phyloP scores from a whole-genome alignment of 1,140 invertebrate genomes.

The Pararge aegeria region DNA sequence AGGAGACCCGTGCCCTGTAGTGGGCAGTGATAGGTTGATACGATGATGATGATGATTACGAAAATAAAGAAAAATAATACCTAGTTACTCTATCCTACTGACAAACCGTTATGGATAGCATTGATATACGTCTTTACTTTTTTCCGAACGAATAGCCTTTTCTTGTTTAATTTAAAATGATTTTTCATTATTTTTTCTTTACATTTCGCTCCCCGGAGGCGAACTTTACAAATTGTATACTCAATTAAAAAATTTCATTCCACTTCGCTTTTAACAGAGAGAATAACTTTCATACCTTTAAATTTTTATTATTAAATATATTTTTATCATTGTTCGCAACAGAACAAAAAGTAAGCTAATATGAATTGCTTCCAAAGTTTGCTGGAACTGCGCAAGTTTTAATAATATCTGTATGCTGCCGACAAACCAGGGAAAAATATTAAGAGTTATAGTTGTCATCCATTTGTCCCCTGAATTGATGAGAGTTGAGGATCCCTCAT shows the following conservation, averaged over 20 bases:
- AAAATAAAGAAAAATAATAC: too few relatives aligned
- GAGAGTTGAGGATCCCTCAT: conserved; percentile 9
- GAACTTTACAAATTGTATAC: neutral
- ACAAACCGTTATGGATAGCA: neutral
- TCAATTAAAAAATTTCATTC: too few relatives aligned
- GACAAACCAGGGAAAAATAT: neutral
- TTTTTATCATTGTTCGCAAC: too few relatives aligned
- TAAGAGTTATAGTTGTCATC: conserved; percentile 14
- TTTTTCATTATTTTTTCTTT: neutral
- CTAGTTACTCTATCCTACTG: too few relatives aligned
- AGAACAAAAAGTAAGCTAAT: neutral
- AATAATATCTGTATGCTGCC: neutral
- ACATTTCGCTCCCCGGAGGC: neutral
- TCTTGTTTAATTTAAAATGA: neutral
- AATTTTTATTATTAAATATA: neutral
- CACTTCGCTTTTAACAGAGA: neutral
- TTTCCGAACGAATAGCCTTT: neutral
- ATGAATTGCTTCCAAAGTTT: neutral
- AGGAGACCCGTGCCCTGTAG: too few relatives aligned
- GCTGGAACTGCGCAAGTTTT: neutral
- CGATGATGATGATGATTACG: too few relatives aligned
- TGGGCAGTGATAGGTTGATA: too few relatives aligned
- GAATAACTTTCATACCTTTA: neutral
- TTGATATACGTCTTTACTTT: neutral
- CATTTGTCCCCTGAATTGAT: conserved; percentile 15